Conservation (phyloP, 2,113 vertebrate species). For the Tapirus terrestris region DNA sequence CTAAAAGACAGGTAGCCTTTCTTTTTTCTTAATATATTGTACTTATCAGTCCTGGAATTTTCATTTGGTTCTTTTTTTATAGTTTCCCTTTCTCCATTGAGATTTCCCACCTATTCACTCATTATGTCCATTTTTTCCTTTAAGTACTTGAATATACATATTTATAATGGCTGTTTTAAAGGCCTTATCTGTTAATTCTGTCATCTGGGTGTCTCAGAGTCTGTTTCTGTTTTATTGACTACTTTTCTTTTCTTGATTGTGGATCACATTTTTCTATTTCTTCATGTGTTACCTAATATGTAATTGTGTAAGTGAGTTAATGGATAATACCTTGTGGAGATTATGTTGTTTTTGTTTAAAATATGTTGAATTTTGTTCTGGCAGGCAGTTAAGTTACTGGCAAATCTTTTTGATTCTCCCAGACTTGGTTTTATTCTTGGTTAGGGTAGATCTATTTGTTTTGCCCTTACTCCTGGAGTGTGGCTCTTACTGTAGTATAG, state of each 20-base stretch:
- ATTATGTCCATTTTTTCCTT: not conserved
- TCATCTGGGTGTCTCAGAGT: not conserved
- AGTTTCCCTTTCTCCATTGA: slow-evolving; percentile 15
- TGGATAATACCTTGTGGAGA: not conserved
- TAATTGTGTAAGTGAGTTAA: not conserved
- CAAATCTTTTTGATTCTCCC: not conserved
- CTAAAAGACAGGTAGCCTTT: not conserved
- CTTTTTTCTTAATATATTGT: not conserved
- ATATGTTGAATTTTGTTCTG: not conserved
- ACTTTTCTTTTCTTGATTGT: not conserved
- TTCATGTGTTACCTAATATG: not conserved
- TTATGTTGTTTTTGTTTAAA: slow-evolving; percentile 27
- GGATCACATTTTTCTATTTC: slow-evolving; percentile 15
- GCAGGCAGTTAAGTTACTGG: not conserved
- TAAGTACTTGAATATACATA: slow-evolving; percentile 14
- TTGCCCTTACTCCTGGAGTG: not conserved
- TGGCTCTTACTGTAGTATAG: not conserved
- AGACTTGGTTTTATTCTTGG: slow-evolving; percentile 21
- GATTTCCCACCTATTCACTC: slow-evolving; percentile 31
- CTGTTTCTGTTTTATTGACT: slow-evolving; percentile 21
- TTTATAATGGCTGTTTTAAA: slow-evolving; percentile 39
- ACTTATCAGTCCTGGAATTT: slow-evolving; percentile 51
- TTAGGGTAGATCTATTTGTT: slow-evolving; percentile 1
- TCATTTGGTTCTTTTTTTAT: not conserved
- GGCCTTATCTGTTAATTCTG: slow-evolving; percentile 9